Conservation (phyloP, 2,888 invertebrate genomes). For the Yponomeuta cagnagella region DNA sequence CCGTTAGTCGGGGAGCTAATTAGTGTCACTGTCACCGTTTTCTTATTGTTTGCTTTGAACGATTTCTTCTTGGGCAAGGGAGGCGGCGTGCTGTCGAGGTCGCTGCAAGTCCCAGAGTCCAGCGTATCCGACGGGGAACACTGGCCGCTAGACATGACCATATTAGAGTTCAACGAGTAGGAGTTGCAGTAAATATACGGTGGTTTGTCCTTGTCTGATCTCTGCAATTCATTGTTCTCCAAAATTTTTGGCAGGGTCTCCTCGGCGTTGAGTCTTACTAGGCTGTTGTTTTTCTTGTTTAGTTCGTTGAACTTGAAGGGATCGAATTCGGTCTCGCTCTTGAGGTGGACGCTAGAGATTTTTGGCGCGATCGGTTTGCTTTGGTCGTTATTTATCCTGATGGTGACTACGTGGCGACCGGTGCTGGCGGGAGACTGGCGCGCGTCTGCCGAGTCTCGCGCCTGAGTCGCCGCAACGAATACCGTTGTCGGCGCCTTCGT, state of each 20-base stretch:
- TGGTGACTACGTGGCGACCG: conserved; percentile 81
- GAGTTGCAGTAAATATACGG: conserved; percentile 79
- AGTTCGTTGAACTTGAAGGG: conserved; percentile 54
- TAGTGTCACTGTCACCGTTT: conserved; percentile 73
- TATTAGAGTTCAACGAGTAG: conserved; percentile 69
- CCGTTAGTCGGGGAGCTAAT: conserved; percentile 72
- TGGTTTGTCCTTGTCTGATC: conserved; percentile 52
- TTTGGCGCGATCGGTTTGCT: conserved; percentile 68
- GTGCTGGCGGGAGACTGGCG: conserved; percentile 48
- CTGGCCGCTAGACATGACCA: conserved; percentile 86
- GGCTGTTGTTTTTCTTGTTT: conserved; percentile 66
- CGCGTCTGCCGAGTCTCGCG: conserved; percentile 18
- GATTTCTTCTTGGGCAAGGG: conserved; percentile 81
- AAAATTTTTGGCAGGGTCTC: conserved; percentile 64
- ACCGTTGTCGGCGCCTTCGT: conserved; percentile 72
- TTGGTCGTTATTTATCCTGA: conserved; percentile 79
- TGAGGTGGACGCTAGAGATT: conserved; percentile 68
- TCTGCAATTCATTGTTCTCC: conserved; percentile 64
- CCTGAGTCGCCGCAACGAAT: conserved; percentile 70
- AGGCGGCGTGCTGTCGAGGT: conserved; percentile 84
- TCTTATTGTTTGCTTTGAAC: conserved; percentile 66
- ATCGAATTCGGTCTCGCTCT: conserved; percentile 65
- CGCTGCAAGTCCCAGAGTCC: conserved; percentile 91
- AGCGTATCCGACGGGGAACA: conserved; percentile 88
- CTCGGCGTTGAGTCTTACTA: conserved; percentile 77